Evolutionary conservation across 1,140 invertebrate species (phyloP).

Genomic region (Amphibalanus amphitrite): DNA sequence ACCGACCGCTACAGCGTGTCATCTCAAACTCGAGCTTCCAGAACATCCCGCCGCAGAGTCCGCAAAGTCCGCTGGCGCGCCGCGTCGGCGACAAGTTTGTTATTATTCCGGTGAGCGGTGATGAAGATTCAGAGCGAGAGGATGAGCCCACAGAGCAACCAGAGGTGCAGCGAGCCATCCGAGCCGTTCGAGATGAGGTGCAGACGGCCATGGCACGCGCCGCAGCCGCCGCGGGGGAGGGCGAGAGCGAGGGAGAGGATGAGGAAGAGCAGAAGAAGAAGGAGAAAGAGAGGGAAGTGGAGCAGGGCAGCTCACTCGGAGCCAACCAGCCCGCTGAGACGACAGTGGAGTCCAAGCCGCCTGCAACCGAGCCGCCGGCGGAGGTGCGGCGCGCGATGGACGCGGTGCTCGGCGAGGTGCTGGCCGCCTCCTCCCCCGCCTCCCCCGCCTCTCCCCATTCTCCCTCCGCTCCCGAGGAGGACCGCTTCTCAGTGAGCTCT

Average conservation of each 20-base stretch:
- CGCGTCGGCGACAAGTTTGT: slow-evolving; percentile 12
- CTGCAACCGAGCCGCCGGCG: not conserved
- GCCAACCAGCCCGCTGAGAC: not conserved
- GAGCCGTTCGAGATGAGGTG: not conserved
- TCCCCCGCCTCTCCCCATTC: too few species aligned
- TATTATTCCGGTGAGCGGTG: slow-evolving; percentile 15
- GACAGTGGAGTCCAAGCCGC: too few species aligned
- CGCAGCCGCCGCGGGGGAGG: not conserved
- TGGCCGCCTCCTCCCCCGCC: too few species aligned
- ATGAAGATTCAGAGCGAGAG: not conserved
- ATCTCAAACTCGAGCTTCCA: slow-evolving; percentile 16
- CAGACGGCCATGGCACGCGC: not conserved
- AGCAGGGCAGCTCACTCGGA: not conserved
- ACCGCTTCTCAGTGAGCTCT: too few species aligned
- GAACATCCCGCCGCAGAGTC: slow-evolving; percentile 16
- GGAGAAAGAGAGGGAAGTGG: not conserved
- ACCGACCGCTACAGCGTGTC: slow-evolving; percentile 8
- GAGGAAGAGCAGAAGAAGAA: not conserved
- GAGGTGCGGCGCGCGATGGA: not conserved
- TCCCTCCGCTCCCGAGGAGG: too few species aligned
- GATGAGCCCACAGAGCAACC: not conserved
- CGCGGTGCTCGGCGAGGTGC: not conserved
- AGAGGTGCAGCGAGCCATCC: not conserved
- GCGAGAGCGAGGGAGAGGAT: not conserved
- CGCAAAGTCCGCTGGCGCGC: slow-evolving; percentile 14